Base-by-base conservation (phyloP, 1,140 invertebrate species). In the roundworm (Caenorhabditis elegans) region DNA sequence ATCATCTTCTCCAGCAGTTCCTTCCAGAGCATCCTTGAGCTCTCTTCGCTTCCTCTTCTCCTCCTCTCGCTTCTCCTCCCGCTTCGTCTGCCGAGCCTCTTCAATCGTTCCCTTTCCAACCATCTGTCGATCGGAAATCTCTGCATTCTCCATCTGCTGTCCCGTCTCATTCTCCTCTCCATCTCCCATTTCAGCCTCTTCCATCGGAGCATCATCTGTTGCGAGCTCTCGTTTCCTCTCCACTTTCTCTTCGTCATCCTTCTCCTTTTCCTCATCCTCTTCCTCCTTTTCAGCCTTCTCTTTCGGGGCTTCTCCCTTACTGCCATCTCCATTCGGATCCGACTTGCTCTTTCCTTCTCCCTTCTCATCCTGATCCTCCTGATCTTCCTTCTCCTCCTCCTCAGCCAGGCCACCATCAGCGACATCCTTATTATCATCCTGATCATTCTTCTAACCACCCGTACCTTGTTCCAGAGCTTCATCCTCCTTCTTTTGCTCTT, bases 231-330 rank as follows among this genome's bases (percentile, higher is more conserved):
- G 43, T 31, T 76, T 76, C 36, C 43, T 31, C 22, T 76, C 39
- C 4, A 28, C 22, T 15, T 43, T 48, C 15, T 76, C 75, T 46
- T 48, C 43, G 26, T 48, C 22, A 6, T 88, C 84, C 28, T 83
- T 80, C n/a, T 80, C 65, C 22, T 87, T 84, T n/a, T 82, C 82
- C 39, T 79, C 87, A 84, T 31, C 83, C n/a, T 80, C 76, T 53
- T 87, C 83, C 47, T 79, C 76, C 49, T 75, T 26, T 31, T 75
- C 31, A 36, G 34, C 26, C 19, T 48, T 19, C 28, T 48, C 47
- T 39, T 48, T 48, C 39, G 39, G 39, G 15, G 39, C 47, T 17
- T 76, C 75, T 22, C 75, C 75, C 31, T 48, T 48, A 13, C 26
- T 46, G 13, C 47, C 75, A 17, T 48, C 75, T 47, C 47, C 75